Evolutionary conservation across 1,140 invertebrate genomes (phyloP).

Genomic region (Pseudomyrmex sp.): DNA sequence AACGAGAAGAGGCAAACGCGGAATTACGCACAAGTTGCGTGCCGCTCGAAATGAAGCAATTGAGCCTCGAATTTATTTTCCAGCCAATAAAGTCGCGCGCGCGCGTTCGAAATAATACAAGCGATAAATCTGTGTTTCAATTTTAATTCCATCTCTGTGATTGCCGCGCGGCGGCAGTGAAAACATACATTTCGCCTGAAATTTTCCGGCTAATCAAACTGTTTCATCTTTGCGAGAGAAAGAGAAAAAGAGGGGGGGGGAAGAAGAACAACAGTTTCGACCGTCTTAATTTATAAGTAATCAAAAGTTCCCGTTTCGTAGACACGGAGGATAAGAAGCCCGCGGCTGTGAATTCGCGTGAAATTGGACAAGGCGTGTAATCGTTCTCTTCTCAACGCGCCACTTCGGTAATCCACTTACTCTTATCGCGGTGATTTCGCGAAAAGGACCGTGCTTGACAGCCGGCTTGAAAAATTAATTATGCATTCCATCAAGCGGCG

Average conservation of each 20-base stretch:
- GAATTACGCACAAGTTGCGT: constrained; percentile 3
- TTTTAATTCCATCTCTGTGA: background rate
- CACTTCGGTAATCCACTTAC: constrained; percentile 53
- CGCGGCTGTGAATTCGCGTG: constrained; percentile 35
- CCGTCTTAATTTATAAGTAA: constrained; percentile 48
- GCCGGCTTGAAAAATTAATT: constrained; percentile 69
- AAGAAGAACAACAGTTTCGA: constrained; percentile 20
- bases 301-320: constrained; percentile 40
- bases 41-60: constrained; percentile 42
- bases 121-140: background rate
- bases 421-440: constrained; percentile 65
- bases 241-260: no score
- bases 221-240: background rate
- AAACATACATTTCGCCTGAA: background rate
- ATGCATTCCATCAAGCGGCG: constrained; percentile 67
- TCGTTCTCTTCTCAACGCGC: constrained; percentile 29
- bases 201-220: background rate
- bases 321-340: constrained; percentile 1
- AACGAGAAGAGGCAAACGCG: constrained; percentile 17
- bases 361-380: constrained; percentile 53
- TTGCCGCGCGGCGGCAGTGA: background rate
- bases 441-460: constrained; percentile 66
- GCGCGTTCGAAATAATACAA: background rate
- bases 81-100: constrained; percentile 27
- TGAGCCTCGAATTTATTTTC: constrained; percentile 54